A percentile compares a stretch with the other conserved stretches of the same genome.
Conservation (phyloP, 2,797 vertebrate genomes). For the Cryptoprocta ferox region DNA sequence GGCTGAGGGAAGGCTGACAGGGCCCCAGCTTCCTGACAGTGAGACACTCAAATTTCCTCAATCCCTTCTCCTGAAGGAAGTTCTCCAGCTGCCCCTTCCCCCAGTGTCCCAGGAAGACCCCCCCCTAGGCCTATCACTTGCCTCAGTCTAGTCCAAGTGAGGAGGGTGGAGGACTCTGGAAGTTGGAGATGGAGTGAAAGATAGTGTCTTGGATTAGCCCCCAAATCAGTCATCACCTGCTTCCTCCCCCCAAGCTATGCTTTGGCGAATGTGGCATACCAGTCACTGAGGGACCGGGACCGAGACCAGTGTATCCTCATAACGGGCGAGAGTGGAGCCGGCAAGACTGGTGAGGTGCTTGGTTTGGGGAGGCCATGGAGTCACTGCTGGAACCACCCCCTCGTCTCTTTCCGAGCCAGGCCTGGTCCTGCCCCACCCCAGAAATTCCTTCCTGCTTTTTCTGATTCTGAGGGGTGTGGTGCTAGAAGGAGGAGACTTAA, state of each 20-base stretch:
- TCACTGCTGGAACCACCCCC: too few relatives aligned
- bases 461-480: background rate
- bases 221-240: background rate
- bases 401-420: background rate
- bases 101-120: background rate
- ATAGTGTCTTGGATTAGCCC: background rate
- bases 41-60: background rate
- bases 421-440: background rate
- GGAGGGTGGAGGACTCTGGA: background rate
- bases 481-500: background rate
- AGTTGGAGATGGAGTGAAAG: background rate
- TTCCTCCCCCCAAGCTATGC: slow-evolving; percentile 84
- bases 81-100: background rate
- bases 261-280: slow-evolving; percentile 88
- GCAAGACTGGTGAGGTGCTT: slow-evolving; percentile 87
- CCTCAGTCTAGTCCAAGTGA: background rate
- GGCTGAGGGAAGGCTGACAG: background rate
- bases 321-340: slow-evolving; percentile 88
- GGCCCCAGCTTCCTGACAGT: background rate
- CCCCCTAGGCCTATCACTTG: background rate
- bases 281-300: slow-evolving; percentile 85
- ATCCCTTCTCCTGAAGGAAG: background rate
- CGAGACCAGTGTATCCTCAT: slow-evolving; percentile 90
- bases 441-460: background rate
- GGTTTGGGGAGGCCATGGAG: background rate